Evolutionary conservation across 2,888 invertebrate genomes (phyloP).

Genomic region (Papilio elwesi): DNA sequence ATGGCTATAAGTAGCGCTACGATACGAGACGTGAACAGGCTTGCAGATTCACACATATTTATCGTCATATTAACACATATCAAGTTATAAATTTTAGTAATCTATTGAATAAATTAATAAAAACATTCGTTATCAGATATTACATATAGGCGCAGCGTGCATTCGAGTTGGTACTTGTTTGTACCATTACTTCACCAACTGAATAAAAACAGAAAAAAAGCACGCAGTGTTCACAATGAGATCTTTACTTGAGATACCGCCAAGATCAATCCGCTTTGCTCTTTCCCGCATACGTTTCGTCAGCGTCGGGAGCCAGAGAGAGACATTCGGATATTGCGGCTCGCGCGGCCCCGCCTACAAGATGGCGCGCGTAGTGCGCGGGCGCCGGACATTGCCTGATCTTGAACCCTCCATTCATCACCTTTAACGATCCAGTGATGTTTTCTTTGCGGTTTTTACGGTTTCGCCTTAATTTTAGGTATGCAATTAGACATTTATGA

Average conservation of each 20-base stretch:
- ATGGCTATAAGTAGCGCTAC: not conserved
- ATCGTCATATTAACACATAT: constrained; percentile 9
- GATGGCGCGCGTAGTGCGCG: constrained; percentile 64
- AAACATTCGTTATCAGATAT: not conserved
- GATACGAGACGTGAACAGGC: constrained; percentile 44
- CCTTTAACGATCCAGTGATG: constrained; percentile 68
- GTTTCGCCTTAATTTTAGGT: constrained; percentile 75
- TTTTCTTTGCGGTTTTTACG: constrained; percentile 72
- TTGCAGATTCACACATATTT: constrained; percentile 33
- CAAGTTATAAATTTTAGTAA: not conserved
- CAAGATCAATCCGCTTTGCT: constrained; percentile 50
- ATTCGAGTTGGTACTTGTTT: constrained; percentile 8
- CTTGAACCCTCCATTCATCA: constrained; percentile 79
- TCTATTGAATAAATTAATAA: not conserved
- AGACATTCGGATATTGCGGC: constrained; percentile 47
- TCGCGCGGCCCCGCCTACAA: constrained; percentile 71
- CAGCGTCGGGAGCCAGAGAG: constrained; percentile 57
- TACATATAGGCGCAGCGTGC: not conserved
- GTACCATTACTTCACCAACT: constrained; percentile 27
- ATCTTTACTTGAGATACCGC: constrained; percentile 12
- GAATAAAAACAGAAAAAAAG: constrained; percentile 36
- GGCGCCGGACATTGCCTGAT: constrained; percentile 62
- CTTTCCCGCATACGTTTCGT: constrained; percentile 60
- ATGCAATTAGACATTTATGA: constrained; percentile 66
- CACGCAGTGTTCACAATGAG: constrained; percentile 3